A percentile compares a stretch with the other conserved stretches of the same genome.
phyloP scores from a whole-genome alignment of 2,113 vertebrate genomes.

The Ancistrus triradiatus region DNA sequence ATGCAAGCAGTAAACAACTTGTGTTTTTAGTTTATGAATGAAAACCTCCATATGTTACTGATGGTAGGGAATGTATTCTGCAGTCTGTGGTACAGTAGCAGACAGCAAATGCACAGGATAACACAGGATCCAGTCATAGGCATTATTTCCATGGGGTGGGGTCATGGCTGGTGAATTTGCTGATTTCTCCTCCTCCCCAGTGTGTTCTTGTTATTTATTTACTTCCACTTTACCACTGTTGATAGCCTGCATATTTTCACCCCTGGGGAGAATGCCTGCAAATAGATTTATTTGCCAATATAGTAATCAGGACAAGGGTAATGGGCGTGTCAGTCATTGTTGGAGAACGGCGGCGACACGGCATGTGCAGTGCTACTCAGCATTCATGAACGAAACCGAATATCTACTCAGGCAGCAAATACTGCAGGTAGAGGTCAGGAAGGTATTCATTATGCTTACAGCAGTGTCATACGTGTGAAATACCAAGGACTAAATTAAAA shows the following conservation, averaged over 20 bases:
- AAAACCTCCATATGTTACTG: too few species aligned
- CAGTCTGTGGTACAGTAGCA: background rate
- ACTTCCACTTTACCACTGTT: conserved; percentile 45
- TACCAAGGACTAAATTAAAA: conserved; percentile 14
- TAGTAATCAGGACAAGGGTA: conserved; percentile 62
- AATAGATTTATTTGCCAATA: conserved; percentile 70
- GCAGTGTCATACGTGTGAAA: conserved; percentile 3
- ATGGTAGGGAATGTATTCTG: background rate
- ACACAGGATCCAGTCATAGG: background rate
- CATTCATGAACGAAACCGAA: conserved; percentile 34
- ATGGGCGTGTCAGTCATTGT: conserved; percentile 63
- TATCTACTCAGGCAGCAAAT: conserved; percentile 3
- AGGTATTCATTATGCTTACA: conserved; percentile 1
- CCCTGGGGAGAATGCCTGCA: conserved; percentile 50
- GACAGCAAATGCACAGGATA: background rate
- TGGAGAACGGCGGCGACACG: conserved; percentile 39
- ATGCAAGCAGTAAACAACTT: too few species aligned
- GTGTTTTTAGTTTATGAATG: too few species aligned
- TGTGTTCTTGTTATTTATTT: conserved; percentile 50
- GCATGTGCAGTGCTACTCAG: background rate
- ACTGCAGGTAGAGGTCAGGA: conserved; percentile 7
- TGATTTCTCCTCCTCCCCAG: conserved; percentile 37
- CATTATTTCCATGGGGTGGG: background rate
- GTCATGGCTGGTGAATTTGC: background rate
- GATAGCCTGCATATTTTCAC: conserved; percentile 58